Conservation (phyloP, 2,888 invertebrate genomes). For the Apoda limacodes region DNA sequence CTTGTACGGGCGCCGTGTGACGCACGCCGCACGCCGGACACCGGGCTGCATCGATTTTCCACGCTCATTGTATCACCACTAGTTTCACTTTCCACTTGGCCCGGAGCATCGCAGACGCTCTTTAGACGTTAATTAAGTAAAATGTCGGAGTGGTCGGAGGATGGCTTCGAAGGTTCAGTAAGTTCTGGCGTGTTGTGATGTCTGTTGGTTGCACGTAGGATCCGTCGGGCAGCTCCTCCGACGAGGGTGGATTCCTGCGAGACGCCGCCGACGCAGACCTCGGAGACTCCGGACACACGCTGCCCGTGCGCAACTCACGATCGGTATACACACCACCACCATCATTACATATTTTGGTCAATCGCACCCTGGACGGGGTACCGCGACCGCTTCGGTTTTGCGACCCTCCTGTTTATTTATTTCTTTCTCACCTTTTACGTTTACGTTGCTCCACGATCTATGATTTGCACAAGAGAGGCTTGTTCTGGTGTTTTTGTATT, state of each 20-base stretch:
- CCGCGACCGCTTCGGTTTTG: neutral
- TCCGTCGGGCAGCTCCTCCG: slow-evolving; percentile 64
- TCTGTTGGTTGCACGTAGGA: slow-evolving; percentile 51
- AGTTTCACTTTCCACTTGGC: slow-evolving; percentile 49
- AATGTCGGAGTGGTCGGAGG: no score
- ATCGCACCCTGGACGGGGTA: neutral
- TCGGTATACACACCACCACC: slow-evolving; percentile 39
- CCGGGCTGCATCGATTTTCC: slow-evolving; percentile 53
- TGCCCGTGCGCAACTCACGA: slow-evolving; percentile 66
- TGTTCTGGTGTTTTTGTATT: slow-evolving; percentile 44
- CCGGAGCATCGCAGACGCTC: slow-evolving; percentile 39
- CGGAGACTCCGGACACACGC: slow-evolving; percentile 58
- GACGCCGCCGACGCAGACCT: slow-evolving; percentile 44
- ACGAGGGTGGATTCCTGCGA: slow-evolving; percentile 64
- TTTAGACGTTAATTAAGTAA: no score
- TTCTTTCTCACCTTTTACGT: slow-evolving; percentile 26
- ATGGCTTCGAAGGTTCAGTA: slow-evolving; percentile 32
- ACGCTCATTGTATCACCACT: slow-evolving; percentile 34
- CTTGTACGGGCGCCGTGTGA: slow-evolving; percentile 25
- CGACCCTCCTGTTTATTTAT: slow-evolving; percentile 1
- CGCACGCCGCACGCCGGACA: slow-evolving; percentile 40
- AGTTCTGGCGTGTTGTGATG: slow-evolving; percentile 45
- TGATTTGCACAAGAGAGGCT: slow-evolving; percentile 59
- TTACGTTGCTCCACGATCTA: slow-evolving; percentile 54
- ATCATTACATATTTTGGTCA: neutral